A percentile compares a stretch with the other conserved stretches of the same genome.
phyloP scores from a whole-genome alignment of 2,888 invertebrate genomes.

The Ophion obscuratus region DNA sequence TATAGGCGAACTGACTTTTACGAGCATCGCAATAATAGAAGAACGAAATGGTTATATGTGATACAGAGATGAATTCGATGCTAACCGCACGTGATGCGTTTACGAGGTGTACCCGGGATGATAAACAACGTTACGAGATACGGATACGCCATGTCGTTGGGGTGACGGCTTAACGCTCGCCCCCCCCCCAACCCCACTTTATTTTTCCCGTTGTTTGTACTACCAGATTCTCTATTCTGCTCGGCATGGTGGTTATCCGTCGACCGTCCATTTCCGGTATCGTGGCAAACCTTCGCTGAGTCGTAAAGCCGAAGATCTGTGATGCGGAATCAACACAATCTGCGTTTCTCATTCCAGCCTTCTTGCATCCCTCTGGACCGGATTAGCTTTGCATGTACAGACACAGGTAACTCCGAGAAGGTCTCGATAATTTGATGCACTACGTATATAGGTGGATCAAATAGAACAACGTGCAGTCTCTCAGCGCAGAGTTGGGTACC shows the following conservation, averaged over 20 bases:
- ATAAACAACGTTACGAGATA: conserved; percentile 71
- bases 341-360: conserved; percentile 20
- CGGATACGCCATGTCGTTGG: conserved; percentile 60
- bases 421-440: no score
- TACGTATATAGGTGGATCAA: no score
- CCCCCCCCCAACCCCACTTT: no score
- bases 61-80: conserved; percentile 30
- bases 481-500: neutral
- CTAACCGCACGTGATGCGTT: conserved; percentile 61
- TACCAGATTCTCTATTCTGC: no score
- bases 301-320: conserved; percentile 53
- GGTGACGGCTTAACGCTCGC: conserved; percentile 35
- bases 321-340: conserved; percentile 46
- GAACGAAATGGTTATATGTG: conserved; percentile 16
- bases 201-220: no score
- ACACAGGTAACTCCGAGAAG: no score
- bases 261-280: conserved; percentile 48
- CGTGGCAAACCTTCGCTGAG: conserved; percentile 43
- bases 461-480: no score
- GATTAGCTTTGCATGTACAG: no score
- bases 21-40: conserved; percentile 18
- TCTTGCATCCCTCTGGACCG: no score
- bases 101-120: conserved; percentile 65
- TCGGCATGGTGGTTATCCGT: conserved; percentile 24
- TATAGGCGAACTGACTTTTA: conserved; percentile 30